phyloP scores from a whole-genome alignment of 2,888 invertebrate species.

The Dasysyrphus albostriatus region DNA sequence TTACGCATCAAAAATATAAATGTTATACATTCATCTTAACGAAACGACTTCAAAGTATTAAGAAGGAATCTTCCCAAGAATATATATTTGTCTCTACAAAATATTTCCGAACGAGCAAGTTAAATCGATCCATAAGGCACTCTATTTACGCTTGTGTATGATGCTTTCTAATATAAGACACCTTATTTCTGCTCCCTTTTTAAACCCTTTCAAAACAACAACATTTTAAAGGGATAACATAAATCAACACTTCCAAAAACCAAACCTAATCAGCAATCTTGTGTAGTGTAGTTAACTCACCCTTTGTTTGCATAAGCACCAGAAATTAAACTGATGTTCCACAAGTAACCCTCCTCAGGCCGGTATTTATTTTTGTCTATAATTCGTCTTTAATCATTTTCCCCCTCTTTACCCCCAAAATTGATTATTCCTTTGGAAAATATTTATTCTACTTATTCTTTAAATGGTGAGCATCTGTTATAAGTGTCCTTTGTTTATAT shows the following conservation, averaged over 20 bases:
- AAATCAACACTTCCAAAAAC: slow-evolving; percentile 4
- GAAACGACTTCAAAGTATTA: no score
- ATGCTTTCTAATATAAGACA: neutral
- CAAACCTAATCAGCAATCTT: slow-evolving; percentile 12
- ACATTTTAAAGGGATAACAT: slow-evolving; percentile 11
- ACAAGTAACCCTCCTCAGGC: slow-evolving; percentile 57
- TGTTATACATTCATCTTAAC: no score
- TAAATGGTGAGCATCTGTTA: slow-evolving; percentile 54
- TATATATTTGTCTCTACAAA: no score
- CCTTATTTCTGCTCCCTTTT: neutral
- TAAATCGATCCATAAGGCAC: neutral
- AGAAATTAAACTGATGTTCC: slow-evolving; percentile 47
- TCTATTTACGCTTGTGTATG: neutral
- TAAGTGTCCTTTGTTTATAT: slow-evolving; percentile 60
- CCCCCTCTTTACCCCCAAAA: neutral
- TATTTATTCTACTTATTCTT: slow-evolving; percentile 49
- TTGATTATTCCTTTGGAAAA: slow-evolving; percentile 3
- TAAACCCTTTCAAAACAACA: neutral
- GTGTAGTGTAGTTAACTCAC: slow-evolving; percentile 10
- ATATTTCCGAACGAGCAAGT: neutral
- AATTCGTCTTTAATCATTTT: slow-evolving; percentile 52
- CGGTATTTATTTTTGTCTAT: slow-evolving; percentile 36
- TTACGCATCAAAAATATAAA: no score
- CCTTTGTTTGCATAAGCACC: slow-evolving; percentile 46
- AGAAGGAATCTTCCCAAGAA: no score